Conservation (phyloP, 2,113 vertebrate genomes). For the Puntigrus tetrazona region DNA sequence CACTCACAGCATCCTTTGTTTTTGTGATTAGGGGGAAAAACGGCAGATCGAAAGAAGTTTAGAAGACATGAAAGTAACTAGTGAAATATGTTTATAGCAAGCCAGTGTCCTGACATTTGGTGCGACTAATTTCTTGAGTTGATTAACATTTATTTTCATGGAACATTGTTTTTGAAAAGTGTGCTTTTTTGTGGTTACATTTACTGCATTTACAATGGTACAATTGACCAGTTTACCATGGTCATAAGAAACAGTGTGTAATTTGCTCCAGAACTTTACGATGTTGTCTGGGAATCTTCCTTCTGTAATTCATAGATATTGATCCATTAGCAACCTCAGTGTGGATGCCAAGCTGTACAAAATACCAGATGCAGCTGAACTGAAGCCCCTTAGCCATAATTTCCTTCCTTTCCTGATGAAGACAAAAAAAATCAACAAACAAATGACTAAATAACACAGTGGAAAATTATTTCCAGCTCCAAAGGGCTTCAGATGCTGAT, state of each 20-base stretch:
- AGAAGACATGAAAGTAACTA: background rate
- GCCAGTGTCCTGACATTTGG: background rate
- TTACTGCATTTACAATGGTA: background rate
- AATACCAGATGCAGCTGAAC: background rate
- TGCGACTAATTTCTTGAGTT: background rate
- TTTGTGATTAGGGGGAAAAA: background rate
- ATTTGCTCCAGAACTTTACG: background rate
- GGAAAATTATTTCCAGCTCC: background rate
- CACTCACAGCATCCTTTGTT: background rate
- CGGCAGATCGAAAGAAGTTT: background rate
- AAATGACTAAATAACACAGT: slow-evolving; percentile 6
- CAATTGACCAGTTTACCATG: too few relatives aligned
- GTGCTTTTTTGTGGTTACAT: background rate
- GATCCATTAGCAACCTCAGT: slow-evolving; percentile 16
- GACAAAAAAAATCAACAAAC: background rate
- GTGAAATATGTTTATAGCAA: background rate
- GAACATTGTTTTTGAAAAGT: background rate
- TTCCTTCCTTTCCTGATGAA: background rate
- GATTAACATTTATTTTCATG: background rate
- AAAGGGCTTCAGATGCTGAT: background rate
- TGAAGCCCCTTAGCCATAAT: background rate
- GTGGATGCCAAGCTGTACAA: slow-evolving; percentile 8
- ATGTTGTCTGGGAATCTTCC: background rate
- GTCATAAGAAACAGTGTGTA: background rate
- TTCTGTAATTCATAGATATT: slow-evolving; percentile 14